phyloP scores from a whole-genome alignment of 2,888 invertebrate species.

The Drosophila helvetica region DNA sequence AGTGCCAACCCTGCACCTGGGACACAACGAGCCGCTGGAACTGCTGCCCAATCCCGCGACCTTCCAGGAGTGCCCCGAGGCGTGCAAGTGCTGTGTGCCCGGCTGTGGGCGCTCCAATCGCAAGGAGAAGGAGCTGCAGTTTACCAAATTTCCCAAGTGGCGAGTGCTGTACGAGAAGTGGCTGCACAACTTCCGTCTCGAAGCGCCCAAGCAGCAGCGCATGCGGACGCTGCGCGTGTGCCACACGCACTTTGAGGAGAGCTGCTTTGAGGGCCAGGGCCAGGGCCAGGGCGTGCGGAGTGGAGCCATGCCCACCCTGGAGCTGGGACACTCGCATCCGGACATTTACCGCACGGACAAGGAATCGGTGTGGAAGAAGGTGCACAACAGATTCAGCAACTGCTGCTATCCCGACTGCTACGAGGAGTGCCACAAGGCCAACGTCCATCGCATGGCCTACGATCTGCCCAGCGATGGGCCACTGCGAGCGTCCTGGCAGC shows the following conservation, averaged over 20 bases:
- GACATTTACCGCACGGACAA: constrained; percentile 35
- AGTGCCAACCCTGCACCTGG: constrained; percentile 72
- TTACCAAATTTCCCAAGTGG: constrained; percentile 58
- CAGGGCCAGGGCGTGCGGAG: constrained; percentile 41
- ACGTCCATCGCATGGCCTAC: constrained; percentile 31
- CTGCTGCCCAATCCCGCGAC: constrained; percentile 62
- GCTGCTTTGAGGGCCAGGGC: constrained; percentile 46
- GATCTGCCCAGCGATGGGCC: constrained; percentile 53
- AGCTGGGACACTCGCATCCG: constrained; percentile 58
- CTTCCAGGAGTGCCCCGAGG: constrained; percentile 29
- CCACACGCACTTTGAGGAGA: constrained; percentile 61
- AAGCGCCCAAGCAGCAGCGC: constrained; percentile 19
- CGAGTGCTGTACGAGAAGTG: constrained; percentile 58
- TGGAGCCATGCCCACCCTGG: constrained; percentile 69
- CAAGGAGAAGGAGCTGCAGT: constrained; percentile 30
- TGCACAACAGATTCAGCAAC: constrained; percentile 20
- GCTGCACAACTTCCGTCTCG: constrained; percentile 64
- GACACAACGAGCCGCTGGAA: constrained; percentile 49
- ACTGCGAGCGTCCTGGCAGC: constrained; percentile 52
- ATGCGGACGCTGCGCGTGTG: constrained; percentile 55
- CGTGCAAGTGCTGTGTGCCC: constrained; percentile 56
- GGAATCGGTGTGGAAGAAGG: constrained; percentile 16
- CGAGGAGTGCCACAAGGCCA: constrained; percentile 42
- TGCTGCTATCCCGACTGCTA: constrained; percentile 69
- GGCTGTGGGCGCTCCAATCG: constrained; percentile 45